Percentiles rank a stretch among this genome's conserved stretches.
Evolutionary conservation across 2,797 vertebrate genomes (phyloP).

Genomic region (Siniperca scherzeri): DNA sequence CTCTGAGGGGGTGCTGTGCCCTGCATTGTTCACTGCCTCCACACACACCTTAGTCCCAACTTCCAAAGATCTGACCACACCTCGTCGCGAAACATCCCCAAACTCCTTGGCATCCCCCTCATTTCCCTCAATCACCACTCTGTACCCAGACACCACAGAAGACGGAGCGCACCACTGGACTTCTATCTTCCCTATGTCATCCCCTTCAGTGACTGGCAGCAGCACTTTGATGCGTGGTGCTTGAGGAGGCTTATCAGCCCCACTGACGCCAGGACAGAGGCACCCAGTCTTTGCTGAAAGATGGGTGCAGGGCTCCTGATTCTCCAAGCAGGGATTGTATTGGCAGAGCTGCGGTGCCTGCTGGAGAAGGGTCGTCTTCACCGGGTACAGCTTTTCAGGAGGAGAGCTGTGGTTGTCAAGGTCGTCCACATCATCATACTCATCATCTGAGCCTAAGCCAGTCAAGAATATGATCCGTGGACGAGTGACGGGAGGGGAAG

Average conservation of each 20-base stretch:
- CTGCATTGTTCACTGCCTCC: slow-evolving; percentile 85
- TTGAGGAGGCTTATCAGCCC: slow-evolving; percentile 65
- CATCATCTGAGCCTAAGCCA: not conserved
- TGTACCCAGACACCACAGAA: slow-evolving; percentile 85
- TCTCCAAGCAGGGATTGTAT: slow-evolving; percentile 84
- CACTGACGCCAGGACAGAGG: slow-evolving; percentile 87
- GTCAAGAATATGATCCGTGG: slow-evolving; percentile 50
- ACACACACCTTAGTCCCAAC: slow-evolving; percentile 85
- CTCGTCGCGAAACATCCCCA: slow-evolving; percentile 59
- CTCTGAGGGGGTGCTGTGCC: slow-evolving; percentile 75
- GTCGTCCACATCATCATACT: slow-evolving; percentile 25
- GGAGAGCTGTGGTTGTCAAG: not conserved
- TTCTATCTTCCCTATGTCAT: slow-evolving; percentile 62
- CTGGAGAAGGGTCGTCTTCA: not conserved
- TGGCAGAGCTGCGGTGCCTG: slow-evolving; percentile 61
- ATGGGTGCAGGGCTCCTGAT: slow-evolving; percentile 81
- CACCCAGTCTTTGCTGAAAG: slow-evolving; percentile 62
- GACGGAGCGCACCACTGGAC: slow-evolving; percentile 90
- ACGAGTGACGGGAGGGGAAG: slow-evolving; percentile 59
- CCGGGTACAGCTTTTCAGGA: not conserved
- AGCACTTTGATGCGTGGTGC: slow-evolving; percentile 79
- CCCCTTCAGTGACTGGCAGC: slow-evolving; percentile 48
- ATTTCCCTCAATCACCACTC: slow-evolving; percentile 68
- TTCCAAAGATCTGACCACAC: slow-evolving; percentile 73
- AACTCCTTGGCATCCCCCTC: slow-evolving; percentile 30